Evolutionary conservation across 1,140 invertebrate genomes (phyloP).

Genomic region (Sminthurides bifidus): DNA sequence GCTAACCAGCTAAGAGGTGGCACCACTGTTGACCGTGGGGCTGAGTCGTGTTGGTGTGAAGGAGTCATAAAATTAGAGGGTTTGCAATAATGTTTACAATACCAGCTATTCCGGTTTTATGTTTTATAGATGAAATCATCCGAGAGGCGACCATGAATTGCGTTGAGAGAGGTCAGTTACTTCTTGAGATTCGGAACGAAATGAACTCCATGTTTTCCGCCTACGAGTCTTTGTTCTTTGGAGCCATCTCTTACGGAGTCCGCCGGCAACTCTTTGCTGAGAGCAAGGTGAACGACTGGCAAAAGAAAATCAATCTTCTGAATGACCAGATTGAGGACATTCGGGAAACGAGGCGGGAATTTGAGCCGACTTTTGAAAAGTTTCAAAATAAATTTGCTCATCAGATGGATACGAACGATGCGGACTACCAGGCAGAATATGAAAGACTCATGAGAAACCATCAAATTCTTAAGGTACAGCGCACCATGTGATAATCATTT

Average conservation of each 20-base stretch:
- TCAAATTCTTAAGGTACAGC: not conserved
- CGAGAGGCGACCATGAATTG: not conserved
- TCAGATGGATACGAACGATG: not conserved
- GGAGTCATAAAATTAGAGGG: too few relatives aligned
- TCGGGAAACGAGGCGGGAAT: not conserved
- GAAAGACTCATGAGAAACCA: not conserved
- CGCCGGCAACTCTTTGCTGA: not conserved
- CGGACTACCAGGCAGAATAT: not conserved
- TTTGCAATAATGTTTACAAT: too few relatives aligned
- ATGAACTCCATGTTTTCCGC: not conserved
- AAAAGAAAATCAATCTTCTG: not conserved
- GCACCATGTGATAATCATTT: too few relatives aligned
- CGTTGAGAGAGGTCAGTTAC: not conserved
- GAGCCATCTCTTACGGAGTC: not conserved
- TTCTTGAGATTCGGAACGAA: not conserved
- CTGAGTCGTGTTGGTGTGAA: too few relatives aligned
- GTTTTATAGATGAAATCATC: slow-evolving; percentile 2
- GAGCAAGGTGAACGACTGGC: not conserved
- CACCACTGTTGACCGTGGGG: too few relatives aligned
- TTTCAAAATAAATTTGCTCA: not conserved
- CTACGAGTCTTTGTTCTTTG: slow-evolving; percentile 1
- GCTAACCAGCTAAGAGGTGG: too few relatives aligned
- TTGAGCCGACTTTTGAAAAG: not conserved
- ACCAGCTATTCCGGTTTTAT: too few relatives aligned
- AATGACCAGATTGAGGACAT: not conserved